Evolutionary conservation across 2,113 vertebrate species (phyloP), one percentile per base, ranked within the genome.

Genomic region (Scolopax mira): DNA sequence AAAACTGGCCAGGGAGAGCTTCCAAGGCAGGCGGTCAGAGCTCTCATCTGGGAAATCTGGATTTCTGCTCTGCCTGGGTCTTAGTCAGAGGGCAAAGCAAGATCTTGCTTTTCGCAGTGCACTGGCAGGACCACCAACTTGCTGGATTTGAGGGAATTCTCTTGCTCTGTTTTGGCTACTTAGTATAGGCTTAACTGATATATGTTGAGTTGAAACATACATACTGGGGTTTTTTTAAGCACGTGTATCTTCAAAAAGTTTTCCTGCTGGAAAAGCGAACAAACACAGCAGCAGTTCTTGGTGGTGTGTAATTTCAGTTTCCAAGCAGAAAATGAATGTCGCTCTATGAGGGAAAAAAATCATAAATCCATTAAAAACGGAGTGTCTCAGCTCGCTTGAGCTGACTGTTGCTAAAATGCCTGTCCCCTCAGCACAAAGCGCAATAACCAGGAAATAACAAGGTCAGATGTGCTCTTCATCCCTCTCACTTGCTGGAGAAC

Each of bases 401-500:
- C 85, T 83, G 72, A 19, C n/a, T 91, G 48, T 60, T 70, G 27
- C 90, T 88, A 48, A 88, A 95, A 78, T 60, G 42, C 75, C 9
- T 15, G 5, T 78, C 57, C 77, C 39, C 69, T 90, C 79, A 69
- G 66, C 61, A 80, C 64, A 35, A 18, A 88, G 54, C 70, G 46
- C 64, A 78, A 19, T 60, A 88, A 58, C 58, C 66, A 71, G 92
- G 88, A 88, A 93, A 94, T 83, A 80, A 28, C 64, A 74, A 57
- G 81, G 70, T 94, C 79, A 58, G 19, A 33, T 81, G 77, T 0
- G 1, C 46, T 94, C 30, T 69, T 80, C 41, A 8, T 66, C 67
- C 58, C 42, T 90, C 90, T 88, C 71, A 28, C 81, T 93, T 80
- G 65, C 85, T 88, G n/a, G 90, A 60, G 93, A 93, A 85, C 79